Evolutionary conservation across 2,113 vertebrate species (phyloP).

Genomic region (Lucifuga dentata): DNA sequence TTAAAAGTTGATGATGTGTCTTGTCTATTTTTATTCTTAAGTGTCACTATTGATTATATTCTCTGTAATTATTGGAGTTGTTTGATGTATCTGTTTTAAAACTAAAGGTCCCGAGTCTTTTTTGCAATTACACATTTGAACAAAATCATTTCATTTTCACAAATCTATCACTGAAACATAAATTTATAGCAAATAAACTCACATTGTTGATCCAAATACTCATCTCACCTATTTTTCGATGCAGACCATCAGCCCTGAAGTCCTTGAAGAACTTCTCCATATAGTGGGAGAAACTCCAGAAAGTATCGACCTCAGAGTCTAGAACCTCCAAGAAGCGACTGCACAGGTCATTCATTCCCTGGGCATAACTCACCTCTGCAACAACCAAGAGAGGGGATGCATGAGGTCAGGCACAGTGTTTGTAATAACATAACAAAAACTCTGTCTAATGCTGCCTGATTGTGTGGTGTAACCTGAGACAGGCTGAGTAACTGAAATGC

Average conservation of each 20-base stretch:
- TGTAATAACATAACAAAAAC: background rate
- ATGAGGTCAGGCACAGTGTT: slow-evolving; percentile 11
- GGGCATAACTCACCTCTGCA: slow-evolving; percentile 85
- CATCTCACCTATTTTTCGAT: slow-evolving; percentile 82
- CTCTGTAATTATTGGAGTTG: background rate
- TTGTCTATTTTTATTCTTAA: no score
- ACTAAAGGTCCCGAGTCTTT: slow-evolving; percentile 25
- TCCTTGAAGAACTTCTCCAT: slow-evolving; percentile 86
- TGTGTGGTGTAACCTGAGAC: background rate
- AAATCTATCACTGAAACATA: no score
- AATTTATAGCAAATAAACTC: no score
- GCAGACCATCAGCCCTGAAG: slow-evolving; percentile 83
- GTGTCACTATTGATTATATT: no score
- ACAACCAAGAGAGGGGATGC: background rate
- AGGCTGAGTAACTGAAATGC: background rate
- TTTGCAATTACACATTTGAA: background rate
- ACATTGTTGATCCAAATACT: background rate
- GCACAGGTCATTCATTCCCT: slow-evolving; percentile 88
- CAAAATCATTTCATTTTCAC: background rate
- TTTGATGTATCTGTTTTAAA: slow-evolving; percentile 11
- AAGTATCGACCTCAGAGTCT: slow-evolving; percentile 84
- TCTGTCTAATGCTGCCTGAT: background rate
- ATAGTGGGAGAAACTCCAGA: slow-evolving; percentile 85
- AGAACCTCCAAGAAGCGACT: slow-evolving; percentile 86
- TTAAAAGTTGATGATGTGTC: no score